phyloP scores from a whole-genome alignment of 2,888 invertebrate genomes.

The Erebia palarica region DNA sequence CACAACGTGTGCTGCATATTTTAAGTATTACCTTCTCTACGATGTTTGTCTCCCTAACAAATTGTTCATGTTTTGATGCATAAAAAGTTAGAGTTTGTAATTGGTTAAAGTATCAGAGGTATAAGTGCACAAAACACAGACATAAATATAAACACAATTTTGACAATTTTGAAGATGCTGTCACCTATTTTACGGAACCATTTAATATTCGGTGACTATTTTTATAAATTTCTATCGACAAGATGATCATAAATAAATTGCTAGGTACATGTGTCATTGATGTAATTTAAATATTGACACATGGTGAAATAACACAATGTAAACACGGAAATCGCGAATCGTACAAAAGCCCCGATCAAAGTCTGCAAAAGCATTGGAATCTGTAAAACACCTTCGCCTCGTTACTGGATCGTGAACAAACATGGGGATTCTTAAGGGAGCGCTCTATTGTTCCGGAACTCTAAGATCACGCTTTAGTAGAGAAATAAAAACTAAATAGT shows the following conservation, averaged over 20 bases:
- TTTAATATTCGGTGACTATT: background rate
- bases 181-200: too few relatives aligned
- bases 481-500: background rate
- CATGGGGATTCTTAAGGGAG: constrained; percentile 51
- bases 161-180: too few relatives aligned
- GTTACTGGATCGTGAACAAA: constrained; percentile 49
- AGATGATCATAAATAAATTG: background rate
- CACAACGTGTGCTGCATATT: too few relatives aligned
- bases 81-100: too few relatives aligned
- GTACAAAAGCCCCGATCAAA: constrained; percentile 40
- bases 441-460: constrained; percentile 54
- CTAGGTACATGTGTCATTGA: background rate
- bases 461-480: constrained; percentile 52
- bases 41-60: too few relatives aligned
- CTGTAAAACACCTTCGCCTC: constrained; percentile 52
- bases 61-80: too few relatives aligned
- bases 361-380: constrained; percentile 50
- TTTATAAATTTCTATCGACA: too few relatives aligned
- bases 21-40: too few relatives aligned
- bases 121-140: too few relatives aligned
- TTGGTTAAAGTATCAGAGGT: too few relatives aligned
- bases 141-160: too few relatives aligned
- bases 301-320: constrained; percentile 23
- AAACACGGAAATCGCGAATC: constrained; percentile 39
- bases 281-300: constrained; percentile 18